These are phyloP conservation scores for Bergia puertoricense DNA, from an alignment of 92 coral and sea anemone genomes.

Conservation along the genomic window DNA sequence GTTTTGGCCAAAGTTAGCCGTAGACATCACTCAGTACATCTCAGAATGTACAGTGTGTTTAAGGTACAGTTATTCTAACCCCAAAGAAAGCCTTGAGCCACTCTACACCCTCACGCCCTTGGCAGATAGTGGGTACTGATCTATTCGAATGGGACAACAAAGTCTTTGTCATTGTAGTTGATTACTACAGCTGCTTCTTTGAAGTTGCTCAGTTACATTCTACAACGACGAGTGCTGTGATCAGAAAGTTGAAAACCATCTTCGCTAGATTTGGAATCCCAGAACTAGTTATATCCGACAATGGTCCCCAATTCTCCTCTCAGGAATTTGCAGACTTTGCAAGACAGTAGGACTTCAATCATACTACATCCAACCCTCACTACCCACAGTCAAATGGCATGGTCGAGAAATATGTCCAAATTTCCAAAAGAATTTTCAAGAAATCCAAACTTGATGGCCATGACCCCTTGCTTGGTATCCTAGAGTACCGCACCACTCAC, in stretches of 20 bases:
- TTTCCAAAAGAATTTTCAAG: constrained; percentile 30
- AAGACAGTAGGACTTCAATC: constrained; percentile 11
- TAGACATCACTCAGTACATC: neutral
- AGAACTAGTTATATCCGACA: constrained; percentile 28
- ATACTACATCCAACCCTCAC: constrained; percentile 24
- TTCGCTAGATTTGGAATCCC: constrained; percentile 35
- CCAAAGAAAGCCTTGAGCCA: neutral
- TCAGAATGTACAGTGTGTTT: neutral
- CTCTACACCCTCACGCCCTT: constrained; percentile 1
- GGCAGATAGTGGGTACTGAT: constrained; percentile 38
- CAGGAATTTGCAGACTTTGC: constrained; percentile 19
- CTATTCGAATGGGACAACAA: constrained; percentile 25
- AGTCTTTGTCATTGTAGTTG: constrained; percentile 13
- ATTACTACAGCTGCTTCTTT: constrained; percentile 25
- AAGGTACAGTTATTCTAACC: neutral
- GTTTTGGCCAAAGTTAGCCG: neutral
- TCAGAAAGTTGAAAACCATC: constrained; percentile 2
- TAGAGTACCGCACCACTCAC: constrained; percentile 33
- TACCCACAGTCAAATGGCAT: constrained; percentile 40
- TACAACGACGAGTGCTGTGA: neutral
- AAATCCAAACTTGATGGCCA: constrained; percentile 33
- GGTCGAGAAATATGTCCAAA: constrained; percentile 42
- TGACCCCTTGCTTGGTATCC: constrained; percentile 33
- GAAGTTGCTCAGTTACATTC: constrained; percentile 13
- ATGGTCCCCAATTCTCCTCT: constrained; percentile 35